Percentiles rank a stretch among this genome's conserved stretches.
Conservation (phyloP, 1,140 invertebrate genomes). For the Drosophila sp. region DNA sequence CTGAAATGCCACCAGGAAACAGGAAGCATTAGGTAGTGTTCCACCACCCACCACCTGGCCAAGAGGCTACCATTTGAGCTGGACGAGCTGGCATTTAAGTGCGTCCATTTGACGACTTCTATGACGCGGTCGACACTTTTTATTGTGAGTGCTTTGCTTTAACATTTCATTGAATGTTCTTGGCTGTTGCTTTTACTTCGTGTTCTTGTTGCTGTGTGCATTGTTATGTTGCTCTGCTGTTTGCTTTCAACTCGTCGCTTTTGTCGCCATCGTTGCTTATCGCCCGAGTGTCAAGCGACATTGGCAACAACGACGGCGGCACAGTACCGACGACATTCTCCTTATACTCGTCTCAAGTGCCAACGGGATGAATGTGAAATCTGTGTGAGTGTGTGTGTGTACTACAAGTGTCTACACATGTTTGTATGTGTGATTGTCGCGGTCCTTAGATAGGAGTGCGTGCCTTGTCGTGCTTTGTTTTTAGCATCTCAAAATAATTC, state of each 20-base stretch:
- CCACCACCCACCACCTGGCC: conserved; percentile 16
- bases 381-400: neutral
- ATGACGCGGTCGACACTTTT: conserved; percentile 46
- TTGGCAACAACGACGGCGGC: conserved; percentile 10
- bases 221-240: conserved; percentile 43
- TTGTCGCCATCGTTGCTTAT: conserved; percentile 34
- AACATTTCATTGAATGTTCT: conserved; percentile 55
- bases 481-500: too few species aligned
- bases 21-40: conserved; percentile 62
- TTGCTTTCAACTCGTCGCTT: conserved; percentile 56
- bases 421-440: neutral
- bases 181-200: conserved; percentile 23
- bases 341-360: conserved; percentile 36
- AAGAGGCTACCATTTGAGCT: neutral
- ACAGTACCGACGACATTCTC: neutral
- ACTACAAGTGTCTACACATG: neutral
- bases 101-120: conserved; percentile 49
- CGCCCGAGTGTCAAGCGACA: conserved; percentile 46
- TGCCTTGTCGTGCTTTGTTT: conserved; percentile 1
- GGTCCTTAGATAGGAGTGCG: conserved; percentile 4
- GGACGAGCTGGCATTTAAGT: conserved; percentile 43
- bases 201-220: conserved; percentile 26
- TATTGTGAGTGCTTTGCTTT: conserved; percentile 65
- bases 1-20: conserved; percentile 51
- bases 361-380: conserved; percentile 8